Evolutionary conservation across 1,140 invertebrate genomes (phyloP).

Genomic region (Sycobia sp.): DNA sequence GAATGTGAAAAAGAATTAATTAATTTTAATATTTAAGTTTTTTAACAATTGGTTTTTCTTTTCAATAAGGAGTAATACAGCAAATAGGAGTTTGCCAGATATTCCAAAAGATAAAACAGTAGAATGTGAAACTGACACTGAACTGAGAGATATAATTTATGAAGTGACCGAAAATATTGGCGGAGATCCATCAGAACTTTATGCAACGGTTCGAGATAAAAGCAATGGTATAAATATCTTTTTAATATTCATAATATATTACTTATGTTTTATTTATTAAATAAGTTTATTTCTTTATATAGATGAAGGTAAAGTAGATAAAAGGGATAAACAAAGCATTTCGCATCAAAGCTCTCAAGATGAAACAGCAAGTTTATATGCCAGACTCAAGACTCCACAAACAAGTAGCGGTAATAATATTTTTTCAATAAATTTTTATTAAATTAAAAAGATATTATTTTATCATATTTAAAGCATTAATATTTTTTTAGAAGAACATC

Average conservation of each 20-base stretch:
- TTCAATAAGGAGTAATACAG: conserved; percentile 56
- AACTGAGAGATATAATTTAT: conserved; percentile 58
- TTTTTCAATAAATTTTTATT: not conserved
- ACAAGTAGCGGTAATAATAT: conserved; percentile 43
- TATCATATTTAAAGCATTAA: conserved; percentile 20
- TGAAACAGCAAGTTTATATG: conserved; percentile 67
- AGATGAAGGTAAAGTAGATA: conserved; percentile 49
- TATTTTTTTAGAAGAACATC: conserved; percentile 67
- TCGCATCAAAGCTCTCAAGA: conserved; percentile 68
- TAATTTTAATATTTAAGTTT: not conserved
- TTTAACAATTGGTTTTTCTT: conserved; percentile 18
- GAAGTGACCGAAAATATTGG: conserved; percentile 54
- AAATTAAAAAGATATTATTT: not conserved
- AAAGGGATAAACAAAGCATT: conserved; percentile 58
- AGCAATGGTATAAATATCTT: conserved; percentile 37
- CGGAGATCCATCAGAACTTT: conserved; percentile 69
- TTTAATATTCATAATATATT: no score
- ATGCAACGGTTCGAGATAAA: conserved; percentile 71
- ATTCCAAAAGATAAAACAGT: conserved; percentile 64
- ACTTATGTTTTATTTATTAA: conserved; percentile 3
- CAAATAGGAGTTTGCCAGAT: conserved; percentile 70
- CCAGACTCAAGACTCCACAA: conserved; percentile 62
- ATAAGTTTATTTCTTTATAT: conserved; percentile 11
- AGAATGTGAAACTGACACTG: conserved; percentile 47
- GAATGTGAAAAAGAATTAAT: no score